Conservation (phyloP, 2,113 vertebrate species). For the Picathartes gymnocephalus region DNA sequence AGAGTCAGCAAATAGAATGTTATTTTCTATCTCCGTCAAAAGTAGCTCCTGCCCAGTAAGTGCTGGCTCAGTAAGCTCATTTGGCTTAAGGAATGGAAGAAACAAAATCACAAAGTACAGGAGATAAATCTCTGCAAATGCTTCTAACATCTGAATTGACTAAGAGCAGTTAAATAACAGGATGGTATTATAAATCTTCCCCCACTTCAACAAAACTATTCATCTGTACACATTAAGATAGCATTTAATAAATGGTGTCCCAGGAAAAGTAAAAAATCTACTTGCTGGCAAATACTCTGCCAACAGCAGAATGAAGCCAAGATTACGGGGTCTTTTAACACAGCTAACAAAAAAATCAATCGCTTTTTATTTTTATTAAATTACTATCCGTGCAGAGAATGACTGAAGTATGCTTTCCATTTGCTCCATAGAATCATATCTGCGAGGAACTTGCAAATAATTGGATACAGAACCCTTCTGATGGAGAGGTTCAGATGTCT, state of each 20-base stretch:
- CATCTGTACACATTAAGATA: constrained; percentile 16
- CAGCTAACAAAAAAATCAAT: constrained; percentile 43
- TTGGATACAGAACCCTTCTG: constrained; percentile 2
- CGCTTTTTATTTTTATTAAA: constrained; percentile 59
- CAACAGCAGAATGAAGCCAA: neutral
- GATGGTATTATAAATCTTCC: constrained; percentile 5
- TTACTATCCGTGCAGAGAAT: constrained; percentile 25
- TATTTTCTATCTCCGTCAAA: neutral
- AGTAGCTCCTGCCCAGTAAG: neutral
- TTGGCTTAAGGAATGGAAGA: neutral
- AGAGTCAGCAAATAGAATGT: neutral
- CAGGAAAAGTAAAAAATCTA: constrained; percentile 1
- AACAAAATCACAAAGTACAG: neutral
- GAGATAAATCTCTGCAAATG: constrained; percentile 30
- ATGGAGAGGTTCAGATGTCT: neutral
- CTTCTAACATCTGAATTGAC: neutral
- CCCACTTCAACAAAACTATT: constrained; percentile 8
- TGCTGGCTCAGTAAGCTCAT: neutral
- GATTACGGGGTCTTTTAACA: constrained; percentile 31
- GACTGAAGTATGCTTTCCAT: constrained; percentile 38
- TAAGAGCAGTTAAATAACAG: constrained; percentile 22
- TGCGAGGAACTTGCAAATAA: constrained; percentile 36
- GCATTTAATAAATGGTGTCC: constrained; percentile 31
- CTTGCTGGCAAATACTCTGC: neutral
- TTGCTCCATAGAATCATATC: constrained; percentile 1